Evolutionary conservation across 2,797 vertebrate species (phyloP).

Genomic region (Enteromius paludinosus): DNA sequence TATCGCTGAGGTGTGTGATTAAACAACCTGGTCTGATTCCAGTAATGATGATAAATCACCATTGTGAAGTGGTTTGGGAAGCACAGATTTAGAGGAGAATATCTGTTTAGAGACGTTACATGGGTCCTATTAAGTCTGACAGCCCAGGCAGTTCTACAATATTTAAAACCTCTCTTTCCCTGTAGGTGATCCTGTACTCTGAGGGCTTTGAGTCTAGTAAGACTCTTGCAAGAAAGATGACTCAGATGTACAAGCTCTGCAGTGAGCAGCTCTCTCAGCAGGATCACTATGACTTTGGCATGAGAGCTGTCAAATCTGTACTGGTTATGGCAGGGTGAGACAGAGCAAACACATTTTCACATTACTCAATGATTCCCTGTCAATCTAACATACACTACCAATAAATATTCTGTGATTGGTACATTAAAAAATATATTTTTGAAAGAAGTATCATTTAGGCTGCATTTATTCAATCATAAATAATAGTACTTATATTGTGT

Average conservation of each 20-base stretch:
- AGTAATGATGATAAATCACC: constrained; percentile 32
- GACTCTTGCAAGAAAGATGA: constrained; percentile 86
- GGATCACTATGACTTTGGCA: constrained; percentile 90
- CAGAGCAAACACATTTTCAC: not conserved
- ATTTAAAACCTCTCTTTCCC: not conserved
- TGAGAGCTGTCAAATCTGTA: constrained; percentile 88
- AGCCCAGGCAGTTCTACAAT: not conserved
- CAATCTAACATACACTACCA: not conserved
- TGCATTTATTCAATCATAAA: not conserved
- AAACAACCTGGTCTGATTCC: constrained; percentile 14
- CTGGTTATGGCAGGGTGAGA: constrained; percentile 89
- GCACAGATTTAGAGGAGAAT: not conserved
- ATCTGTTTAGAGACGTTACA: not conserved
- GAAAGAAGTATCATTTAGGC: not conserved
- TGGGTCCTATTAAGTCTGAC: not conserved
- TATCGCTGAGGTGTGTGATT: constrained; percentile 83
- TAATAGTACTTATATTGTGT: not conserved
- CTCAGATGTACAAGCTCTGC: constrained; percentile 90
- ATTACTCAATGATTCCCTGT: not conserved
- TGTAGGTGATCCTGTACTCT: constrained; percentile 85
- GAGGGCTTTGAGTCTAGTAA: constrained; percentile 90
- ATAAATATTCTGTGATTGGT: not conserved
- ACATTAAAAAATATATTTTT: not conserved
- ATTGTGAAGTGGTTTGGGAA: not conserved
- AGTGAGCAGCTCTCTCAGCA: constrained; percentile 91